Base-by-base conservation (phyloP, 1,140 invertebrate species). In the Drosophila prosaltans region DNA sequence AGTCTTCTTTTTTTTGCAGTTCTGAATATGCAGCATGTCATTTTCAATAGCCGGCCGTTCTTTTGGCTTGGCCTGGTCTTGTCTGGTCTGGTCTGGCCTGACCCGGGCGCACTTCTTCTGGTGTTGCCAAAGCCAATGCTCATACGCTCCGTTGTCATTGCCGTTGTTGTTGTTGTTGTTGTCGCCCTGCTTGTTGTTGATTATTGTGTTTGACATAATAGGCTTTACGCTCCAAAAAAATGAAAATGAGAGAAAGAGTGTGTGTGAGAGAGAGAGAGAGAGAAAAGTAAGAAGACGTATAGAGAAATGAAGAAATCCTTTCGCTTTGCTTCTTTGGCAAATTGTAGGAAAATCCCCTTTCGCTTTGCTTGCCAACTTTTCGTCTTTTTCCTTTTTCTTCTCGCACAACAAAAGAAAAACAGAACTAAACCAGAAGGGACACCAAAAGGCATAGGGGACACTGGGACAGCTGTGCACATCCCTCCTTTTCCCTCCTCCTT, bases 161-260 rank as follows among this genome's bases (percentile, higher is more conserved):
- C 24, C 62, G 59, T 32, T 68, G 70, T 36, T 68, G 74, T 69
- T 61, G 74, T 69, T 61, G 77, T 69, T 78, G 72, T 69, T 69
- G 58, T 70, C 57, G 67, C 57, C 57, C 48, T 62, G 62, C 69
- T 82, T 67, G 65, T 83, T 84, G 83, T 91, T 91, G 88, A 91
- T 91, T 91, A 91, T 91, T 91, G 83, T 91, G 88, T 91, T 91
- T 85, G 88, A 85, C 89, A 89, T 91, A 91, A 91, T 91, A 89
- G 88, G 81, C 89, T 89, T 89, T 89, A 85, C 81, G 85, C 81
- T 85, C 85, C 77, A 89, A 90, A 89, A 89, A 89, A 82, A 78
- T 57, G 62, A 40, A 58, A 64, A 32, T 28, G 48, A 61, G 39
- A 21, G 32, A 58, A 62, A 64, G 30, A 28, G 32, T 62, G n/a